phyloP scores from a whole-genome alignment of 2,797 vertebrate genomes.

The Thaleichthys pacificus region DNA sequence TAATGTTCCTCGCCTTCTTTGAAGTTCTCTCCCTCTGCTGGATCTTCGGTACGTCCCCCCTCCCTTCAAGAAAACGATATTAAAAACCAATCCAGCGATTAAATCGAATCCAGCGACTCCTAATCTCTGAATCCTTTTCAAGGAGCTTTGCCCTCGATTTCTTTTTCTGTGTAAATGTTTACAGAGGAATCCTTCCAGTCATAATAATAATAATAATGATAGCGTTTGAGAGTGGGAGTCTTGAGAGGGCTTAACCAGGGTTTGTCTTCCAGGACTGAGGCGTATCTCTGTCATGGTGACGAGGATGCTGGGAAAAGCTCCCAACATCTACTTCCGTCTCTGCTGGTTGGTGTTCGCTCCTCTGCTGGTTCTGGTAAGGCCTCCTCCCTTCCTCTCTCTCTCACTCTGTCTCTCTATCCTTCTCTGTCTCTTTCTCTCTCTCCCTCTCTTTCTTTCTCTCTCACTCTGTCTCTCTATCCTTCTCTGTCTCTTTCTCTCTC shows the following conservation, averaged over 20 bases:
- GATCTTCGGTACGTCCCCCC: conserved; percentile 68
- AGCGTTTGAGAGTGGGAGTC: no score
- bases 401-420: no score
- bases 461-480: no score
- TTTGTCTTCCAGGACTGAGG: conserved; percentile 55
- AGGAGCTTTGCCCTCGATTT: not conserved
- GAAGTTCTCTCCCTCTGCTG: conserved; percentile 75
- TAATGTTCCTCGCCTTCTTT: conserved; percentile 75
- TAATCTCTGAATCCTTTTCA: not conserved
- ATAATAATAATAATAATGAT: not conserved
- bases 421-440: no score
- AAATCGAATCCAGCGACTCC: not conserved
- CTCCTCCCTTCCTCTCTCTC: not conserved
- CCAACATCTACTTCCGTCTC: conserved; percentile 70
- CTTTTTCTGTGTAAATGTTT: not conserved
- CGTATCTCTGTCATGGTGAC: conserved; percentile 67
- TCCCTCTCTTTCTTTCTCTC: not conserved
- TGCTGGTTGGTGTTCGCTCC: conserved; percentile 73
- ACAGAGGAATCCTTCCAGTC: not conserved
- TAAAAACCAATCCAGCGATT: not conserved
- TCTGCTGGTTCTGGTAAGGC: conserved; percentile 71
- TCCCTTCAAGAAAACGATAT: not conserved
- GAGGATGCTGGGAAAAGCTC: conserved; percentile 67
- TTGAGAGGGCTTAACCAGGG: not conserved
- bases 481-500: no score